Evolutionary conservation across 2,888 invertebrate genomes (phyloP).

Genomic region (Sussaba pulchella): DNA sequence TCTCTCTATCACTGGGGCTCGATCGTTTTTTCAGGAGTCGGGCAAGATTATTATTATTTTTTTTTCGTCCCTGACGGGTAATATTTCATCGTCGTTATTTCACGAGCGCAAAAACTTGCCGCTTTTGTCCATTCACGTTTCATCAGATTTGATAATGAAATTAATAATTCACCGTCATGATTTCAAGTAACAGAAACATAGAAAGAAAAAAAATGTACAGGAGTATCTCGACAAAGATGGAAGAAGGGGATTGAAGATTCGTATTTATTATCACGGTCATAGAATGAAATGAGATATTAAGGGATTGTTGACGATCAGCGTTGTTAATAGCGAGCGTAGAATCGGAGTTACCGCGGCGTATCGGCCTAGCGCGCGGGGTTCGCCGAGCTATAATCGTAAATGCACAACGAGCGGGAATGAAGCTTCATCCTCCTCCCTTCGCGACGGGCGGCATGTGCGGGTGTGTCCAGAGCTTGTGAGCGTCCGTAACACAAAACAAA

Average conservation of each 20-base stretch:
- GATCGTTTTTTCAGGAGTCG: background rate
- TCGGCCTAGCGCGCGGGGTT: constrained; percentile 29
- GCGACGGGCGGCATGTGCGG: constrained; percentile 21
- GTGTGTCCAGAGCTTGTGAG: constrained; percentile 23
- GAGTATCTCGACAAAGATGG: background rate
- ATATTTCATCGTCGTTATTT: background rate
- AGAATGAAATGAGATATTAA: constrained; percentile 39
- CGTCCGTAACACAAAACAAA: constrained; percentile 71
- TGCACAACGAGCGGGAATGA: constrained; percentile 67
- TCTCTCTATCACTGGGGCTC: background rate
- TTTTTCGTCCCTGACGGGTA: background rate
- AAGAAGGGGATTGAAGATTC: constrained; percentile 30
- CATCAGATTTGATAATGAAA: no score
- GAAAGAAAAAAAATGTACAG: no score
- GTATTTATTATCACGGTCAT: constrained; percentile 14
- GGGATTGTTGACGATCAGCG: constrained; percentile 40
- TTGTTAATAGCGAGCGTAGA: constrained; percentile 51
- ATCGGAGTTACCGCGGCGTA: constrained; percentile 43
- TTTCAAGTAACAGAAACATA: no score
- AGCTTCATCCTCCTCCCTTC: constrained; percentile 30
- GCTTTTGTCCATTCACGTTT: no score
- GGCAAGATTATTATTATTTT: background rate
- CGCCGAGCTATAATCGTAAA: constrained; percentile 73
- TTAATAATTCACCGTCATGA: no score
- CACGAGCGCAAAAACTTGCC: background rate